Conservation (phyloP, 2,113 vertebrate genomes). For the Sterna hirundo region DNA sequence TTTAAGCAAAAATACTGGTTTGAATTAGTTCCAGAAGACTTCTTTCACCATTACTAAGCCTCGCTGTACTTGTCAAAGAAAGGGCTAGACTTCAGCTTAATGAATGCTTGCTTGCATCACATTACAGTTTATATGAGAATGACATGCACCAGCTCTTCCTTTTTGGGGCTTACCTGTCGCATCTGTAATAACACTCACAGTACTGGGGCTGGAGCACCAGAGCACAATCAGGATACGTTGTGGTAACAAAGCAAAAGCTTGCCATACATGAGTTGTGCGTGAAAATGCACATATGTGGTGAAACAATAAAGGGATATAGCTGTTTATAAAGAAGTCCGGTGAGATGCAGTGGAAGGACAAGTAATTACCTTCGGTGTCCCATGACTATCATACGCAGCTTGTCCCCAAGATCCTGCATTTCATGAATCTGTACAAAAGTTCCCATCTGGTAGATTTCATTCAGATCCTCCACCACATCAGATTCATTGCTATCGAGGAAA, state of each 20-base stretch:
- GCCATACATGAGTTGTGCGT: neutral
- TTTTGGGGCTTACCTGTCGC: neutral
- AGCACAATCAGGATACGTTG: neutral
- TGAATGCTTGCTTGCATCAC: neutral
- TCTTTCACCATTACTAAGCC: neutral
- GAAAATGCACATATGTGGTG: rapidly evolving
- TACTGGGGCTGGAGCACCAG: neutral
- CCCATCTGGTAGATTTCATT: slow-evolving; percentile 91
- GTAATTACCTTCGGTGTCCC: slow-evolving; percentile 87
- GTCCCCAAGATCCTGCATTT: slow-evolving; percentile 98
- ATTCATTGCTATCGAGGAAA: slow-evolving; percentile 82
- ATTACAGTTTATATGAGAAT: neutral
- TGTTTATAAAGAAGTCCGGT: neutral
- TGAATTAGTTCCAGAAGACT: neutral
- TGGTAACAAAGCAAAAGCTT: neutral
- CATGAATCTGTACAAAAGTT: slow-evolving; percentile 98
- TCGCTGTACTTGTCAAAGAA: neutral
- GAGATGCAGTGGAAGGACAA: neutral
- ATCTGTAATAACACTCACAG: neutral
- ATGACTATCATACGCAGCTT: slow-evolving; percentile 98
- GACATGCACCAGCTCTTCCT: neutral
- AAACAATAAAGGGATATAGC: neutral
- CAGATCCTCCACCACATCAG: slow-evolving; percentile 89
- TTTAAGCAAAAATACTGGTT: neutral
- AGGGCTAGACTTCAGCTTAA: neutral